Base-by-base conservation (phyloP, 2,113 vertebrate species). In the Brachyhypopomus occidentalis region DNA sequence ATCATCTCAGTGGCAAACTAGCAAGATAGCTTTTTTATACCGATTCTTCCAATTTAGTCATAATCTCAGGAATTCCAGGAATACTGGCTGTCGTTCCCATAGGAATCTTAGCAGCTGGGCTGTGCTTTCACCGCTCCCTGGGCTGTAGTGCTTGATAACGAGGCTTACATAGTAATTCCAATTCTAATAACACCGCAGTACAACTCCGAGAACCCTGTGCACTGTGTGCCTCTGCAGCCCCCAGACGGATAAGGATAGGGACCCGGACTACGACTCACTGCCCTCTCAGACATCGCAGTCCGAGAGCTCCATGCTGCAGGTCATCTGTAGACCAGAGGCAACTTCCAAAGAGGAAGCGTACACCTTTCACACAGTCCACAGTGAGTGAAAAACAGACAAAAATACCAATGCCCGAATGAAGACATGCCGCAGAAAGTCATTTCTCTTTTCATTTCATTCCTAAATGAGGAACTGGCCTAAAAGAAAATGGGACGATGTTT, bases 231-330 rank as follows among this genome's bases (percentile, higher is more conserved):
- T 90, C 75, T 90, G 84, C 89, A 98, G 97, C 91, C 96, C 96
- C 73, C 96, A 98, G 93, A 96, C 95, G 64, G 95, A 91, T 91
- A 93, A 96, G 86, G 96, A 97, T 85, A 95, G 96, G 77, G 96
- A 98, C 79, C 96, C 96, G 23, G 96, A 97, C 90, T 99, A 98
- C 70, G 94, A 97, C 64, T 96, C 97, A 23, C 94, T 96, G 83
- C 93, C 93, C 8, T 93, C 92, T 0, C 93, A 95, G 82, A 93
- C 94, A 0, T 98, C 97, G 64, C 97, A 98, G 83, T 97, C 96
- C 60, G 97, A 99, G 85, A 98, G 96, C 84, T 98, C 97, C 69
- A 95, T 98, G 92, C 89, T 99, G 88, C 96, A 99, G 94, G 95
- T 99, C 87, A 96, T 99, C 92, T 98, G 96, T 83, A 95, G 96